A percentile compares a stretch with the other conserved stretches of the same genome.
Evolutionary conservation across 2,888 invertebrate species (phyloP).

Genomic region (Smittia aterrima): DNA sequence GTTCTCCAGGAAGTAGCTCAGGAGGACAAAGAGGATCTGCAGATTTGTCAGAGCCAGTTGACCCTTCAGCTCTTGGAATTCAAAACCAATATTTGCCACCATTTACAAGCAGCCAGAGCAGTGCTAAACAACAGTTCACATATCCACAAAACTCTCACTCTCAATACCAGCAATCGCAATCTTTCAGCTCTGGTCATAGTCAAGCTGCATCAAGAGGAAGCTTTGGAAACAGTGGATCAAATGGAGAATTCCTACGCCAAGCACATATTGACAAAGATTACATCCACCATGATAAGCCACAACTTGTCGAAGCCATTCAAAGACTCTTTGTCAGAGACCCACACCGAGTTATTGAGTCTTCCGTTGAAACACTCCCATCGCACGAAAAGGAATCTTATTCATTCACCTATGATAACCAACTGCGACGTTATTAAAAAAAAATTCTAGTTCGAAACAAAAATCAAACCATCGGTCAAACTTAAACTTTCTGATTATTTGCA

Average conservation of each 20-base stretch:
- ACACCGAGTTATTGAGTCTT: too few species aligned
- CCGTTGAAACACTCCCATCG: conserved; percentile 20
- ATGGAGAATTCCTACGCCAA: conserved; percentile 5
- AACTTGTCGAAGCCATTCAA: conserved; percentile 31
- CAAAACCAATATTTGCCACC: conserved; percentile 3
- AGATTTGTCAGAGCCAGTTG: conserved; percentile 32
- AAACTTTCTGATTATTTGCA: too few species aligned
- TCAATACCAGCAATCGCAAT: not conserved
- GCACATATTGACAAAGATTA: not conserved
- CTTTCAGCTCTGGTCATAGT: not conserved
- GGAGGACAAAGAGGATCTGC: conserved; percentile 15
- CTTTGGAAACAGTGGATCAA: not conserved
- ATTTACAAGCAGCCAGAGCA: not conserved
- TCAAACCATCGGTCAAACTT: too few species aligned
- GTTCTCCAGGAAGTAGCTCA: not conserved
- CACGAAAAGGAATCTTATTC: conserved; percentile 13
- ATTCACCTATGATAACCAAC: not conserved
- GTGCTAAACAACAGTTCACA: conserved; percentile 32
- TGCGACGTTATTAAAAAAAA: too few species aligned
- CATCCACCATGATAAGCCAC: conserved; percentile 9
- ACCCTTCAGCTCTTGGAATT: not conserved
- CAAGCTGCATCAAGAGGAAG: not conserved
- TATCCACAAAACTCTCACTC: not conserved
- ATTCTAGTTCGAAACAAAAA: too few species aligned
- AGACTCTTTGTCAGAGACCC: not conserved